Evolutionary conservation across 2,113 vertebrate species (phyloP).

Genomic region (Corythaixoides concolor): DNA sequence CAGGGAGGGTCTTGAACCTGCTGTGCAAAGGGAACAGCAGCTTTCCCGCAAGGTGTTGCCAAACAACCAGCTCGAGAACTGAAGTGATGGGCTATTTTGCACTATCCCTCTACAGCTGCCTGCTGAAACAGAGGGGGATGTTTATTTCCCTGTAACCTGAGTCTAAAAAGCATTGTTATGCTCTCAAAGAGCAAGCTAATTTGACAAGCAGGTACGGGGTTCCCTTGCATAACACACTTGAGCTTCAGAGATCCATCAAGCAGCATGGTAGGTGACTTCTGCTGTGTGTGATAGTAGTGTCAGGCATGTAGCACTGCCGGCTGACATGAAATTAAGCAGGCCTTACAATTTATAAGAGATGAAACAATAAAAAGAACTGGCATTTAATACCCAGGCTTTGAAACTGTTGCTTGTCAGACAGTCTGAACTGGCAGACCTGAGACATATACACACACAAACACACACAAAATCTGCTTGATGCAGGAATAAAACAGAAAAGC

Average conservation of each 20-base stretch:
- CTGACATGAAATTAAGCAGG: background rate
- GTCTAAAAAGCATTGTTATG: background rate
- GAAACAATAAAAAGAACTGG: background rate
- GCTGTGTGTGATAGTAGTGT: background rate
- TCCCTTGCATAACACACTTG: background rate
- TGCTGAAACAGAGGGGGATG: background rate
- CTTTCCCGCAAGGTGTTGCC: fast-evolving
- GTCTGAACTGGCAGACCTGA: background rate
- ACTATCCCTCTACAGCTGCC: background rate
- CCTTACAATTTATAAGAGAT: background rate
- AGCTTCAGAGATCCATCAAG: background rate
- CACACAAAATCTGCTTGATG: background rate
- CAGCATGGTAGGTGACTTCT: background rate
- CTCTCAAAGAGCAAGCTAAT: background rate
- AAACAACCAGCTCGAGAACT: background rate
- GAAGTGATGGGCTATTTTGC: background rate
- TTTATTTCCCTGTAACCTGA: background rate
- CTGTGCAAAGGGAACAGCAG: background rate
- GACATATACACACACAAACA: background rate
- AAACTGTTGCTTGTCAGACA: background rate
- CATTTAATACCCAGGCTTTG: background rate
- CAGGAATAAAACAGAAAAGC: background rate
- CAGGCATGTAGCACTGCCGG: background rate
- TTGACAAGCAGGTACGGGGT: background rate
- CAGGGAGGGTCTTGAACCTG: background rate